Evolutionary conservation across 2,113 vertebrate species (phyloP).

Genomic region (Plestiodon gilberti): DNA sequence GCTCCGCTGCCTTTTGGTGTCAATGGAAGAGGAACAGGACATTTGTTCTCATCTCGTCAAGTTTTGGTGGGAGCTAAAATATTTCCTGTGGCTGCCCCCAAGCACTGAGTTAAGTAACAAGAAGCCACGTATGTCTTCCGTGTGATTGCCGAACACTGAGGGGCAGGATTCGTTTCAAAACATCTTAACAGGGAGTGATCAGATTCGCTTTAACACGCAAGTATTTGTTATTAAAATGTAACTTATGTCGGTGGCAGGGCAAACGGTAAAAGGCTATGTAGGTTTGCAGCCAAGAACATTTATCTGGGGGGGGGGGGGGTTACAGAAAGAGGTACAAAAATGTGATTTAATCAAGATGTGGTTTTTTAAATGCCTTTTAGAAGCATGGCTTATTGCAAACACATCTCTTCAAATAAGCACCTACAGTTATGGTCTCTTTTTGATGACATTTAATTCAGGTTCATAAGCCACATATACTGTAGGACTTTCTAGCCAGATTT

Average conservation of each 20-base stretch:
- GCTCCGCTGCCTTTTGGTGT: slow-evolving; percentile 54
- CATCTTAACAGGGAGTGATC: slow-evolving; percentile 11
- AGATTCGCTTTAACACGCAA: slow-evolving; percentile 59
- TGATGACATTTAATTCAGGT: neutral
- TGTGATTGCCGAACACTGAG: slow-evolving; percentile 28
- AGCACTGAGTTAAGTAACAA: neutral
- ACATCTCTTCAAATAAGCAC: neutral
- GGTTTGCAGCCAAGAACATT: slow-evolving; percentile 37
- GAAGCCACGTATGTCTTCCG: slow-evolving; percentile 33
- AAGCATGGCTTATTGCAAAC: neutral
- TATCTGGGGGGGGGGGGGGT: slow-evolving; percentile 18
- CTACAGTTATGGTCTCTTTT: neutral
- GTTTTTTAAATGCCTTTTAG: slow-evolving; percentile 4
- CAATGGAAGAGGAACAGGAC: slow-evolving; percentile 50
- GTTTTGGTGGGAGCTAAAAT: slow-evolving; percentile 47
- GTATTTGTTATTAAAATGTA: slow-evolving; percentile 52
- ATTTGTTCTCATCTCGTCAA: slow-evolving; percentile 52
- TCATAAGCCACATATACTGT: neutral
- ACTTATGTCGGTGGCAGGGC: slow-evolving; percentile 34
- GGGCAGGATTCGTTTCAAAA: slow-evolving; percentile 13
- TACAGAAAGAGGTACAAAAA: neutral
- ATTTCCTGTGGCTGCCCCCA: slow-evolving; percentile 32
- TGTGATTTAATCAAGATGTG: slow-evolving; percentile 29
- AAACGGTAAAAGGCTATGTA: slow-evolving; percentile 31
- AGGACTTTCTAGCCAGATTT: too few species aligned